Base-by-base conservation (phyloP, 2,888 invertebrate genomes). In the Epirrhoe alternata region DNA sequence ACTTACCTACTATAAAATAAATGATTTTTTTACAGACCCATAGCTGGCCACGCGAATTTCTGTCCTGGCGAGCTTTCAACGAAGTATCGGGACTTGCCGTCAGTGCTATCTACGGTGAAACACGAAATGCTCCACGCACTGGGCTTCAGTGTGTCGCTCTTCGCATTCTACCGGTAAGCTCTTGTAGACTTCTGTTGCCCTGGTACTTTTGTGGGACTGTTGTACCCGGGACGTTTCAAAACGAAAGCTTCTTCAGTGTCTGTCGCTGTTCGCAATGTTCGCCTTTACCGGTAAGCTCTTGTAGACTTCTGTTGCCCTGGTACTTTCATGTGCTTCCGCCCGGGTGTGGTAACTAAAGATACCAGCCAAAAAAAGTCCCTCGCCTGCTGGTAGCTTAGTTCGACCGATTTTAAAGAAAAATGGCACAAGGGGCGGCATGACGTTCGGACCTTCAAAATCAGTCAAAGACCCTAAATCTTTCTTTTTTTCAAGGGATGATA, bases 81-180 rank as follows among this genome's bases (percentile, higher is more conserved):
- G 16, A 97, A 97, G 80, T 95, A 96, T 54, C 97, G 98, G 77
- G 99, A 99, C 84, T 93, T 98, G 75, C 98, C 97, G 75, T 98
- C 97, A 0, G 94, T 98, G 2, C 93, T 99, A 75, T 98, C 99
- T 0, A 99, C 99, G 0, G 98, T 99, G 12, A 99, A 99, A 84
- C 99, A 99, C 86, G 99, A 99, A 89, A 99, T 99, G 86, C 94
- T 99, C 0, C 99, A 99, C 89, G 99, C 99, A 0, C 92, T 99
- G 56, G 99, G 99, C 0, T 99, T 99, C 91, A 99, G 99, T 12
- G 97, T 99, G 1, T 98, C 98, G 49, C 94, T 99, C 38, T 99
- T 97, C 88, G 99, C 99, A 0, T 99, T 99, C 89, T 99, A 97
- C 87, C 89, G 94, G 94, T 92, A 68, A 71, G 67, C 52, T 45